Percentiles rank a stretch among this genome's conserved stretches.
phyloP scores from a whole-genome alignment of 2,797 vertebrate species.

The Thamnophis elegans region DNA sequence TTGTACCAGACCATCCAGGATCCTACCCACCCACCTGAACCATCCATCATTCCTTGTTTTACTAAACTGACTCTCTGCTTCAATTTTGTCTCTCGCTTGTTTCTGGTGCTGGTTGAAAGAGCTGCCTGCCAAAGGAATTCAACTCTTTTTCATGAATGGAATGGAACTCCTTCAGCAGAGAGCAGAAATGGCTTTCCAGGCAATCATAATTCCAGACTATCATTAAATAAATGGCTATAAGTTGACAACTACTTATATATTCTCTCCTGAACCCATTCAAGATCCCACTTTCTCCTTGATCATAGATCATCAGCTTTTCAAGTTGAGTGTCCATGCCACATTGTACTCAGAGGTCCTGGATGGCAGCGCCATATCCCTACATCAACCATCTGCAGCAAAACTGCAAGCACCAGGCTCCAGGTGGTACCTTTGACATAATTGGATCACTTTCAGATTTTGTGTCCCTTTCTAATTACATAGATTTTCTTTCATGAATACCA shows the following conservation, averaged over 20 bases:
- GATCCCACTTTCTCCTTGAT: not conserved
- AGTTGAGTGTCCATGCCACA: not conserved
- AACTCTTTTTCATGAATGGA: not conserved
- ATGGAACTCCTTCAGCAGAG: not conserved
- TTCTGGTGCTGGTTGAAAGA: not conserved
- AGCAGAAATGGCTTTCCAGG: not conserved
- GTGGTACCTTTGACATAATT: not conserved
- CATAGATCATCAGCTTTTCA: not conserved
- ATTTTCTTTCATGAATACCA: not conserved
- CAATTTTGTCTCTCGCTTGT: not conserved
- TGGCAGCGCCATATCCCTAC: not conserved
- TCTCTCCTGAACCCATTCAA: not conserved
- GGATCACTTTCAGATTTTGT: not conserved
- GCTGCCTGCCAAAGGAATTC: not conserved
- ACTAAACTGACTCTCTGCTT: not conserved
- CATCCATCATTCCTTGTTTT: not conserved
- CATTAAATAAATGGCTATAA: not conserved
- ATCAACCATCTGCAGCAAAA: not conserved
- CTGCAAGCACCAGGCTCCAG: not conserved
- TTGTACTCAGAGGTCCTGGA: not conserved
- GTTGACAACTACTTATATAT: not conserved
- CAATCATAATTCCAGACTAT: not conserved
- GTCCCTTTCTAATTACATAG: not conserved
- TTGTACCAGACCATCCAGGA: not conserved
- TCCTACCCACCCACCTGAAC: not conserved